Evolutionary conservation across 2,888 invertebrate genomes (phyloP).

Genomic region (Zhengitettix transpicula): DNA sequence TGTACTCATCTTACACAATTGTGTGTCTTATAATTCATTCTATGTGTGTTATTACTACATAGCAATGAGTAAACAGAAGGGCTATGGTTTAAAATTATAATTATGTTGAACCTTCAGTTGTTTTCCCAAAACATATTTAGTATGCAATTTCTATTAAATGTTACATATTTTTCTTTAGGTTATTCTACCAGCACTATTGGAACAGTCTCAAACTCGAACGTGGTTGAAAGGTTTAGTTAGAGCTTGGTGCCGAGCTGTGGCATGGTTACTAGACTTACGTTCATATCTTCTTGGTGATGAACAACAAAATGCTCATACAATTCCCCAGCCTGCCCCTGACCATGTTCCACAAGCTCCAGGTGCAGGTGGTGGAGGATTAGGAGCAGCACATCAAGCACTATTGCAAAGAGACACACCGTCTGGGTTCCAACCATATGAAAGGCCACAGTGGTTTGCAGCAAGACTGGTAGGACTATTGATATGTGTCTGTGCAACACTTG

Average conservation of each 20-base stretch:
- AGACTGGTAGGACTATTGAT: conserved; percentile 47
- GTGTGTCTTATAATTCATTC: too few relatives aligned
- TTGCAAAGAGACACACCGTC: conserved; percentile 66
- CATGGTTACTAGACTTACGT: conserved; percentile 70
- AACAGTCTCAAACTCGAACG: conserved; percentile 87
- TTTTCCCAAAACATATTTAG: too few relatives aligned
- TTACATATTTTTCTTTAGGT: conserved; percentile 33
- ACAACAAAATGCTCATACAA: conserved; percentile 3
- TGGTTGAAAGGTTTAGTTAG: conserved; percentile 85
- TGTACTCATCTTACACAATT: too few relatives aligned
- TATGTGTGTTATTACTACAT: too few relatives aligned
- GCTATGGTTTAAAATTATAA: too few relatives aligned
- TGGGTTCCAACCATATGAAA: conserved; percentile 79
- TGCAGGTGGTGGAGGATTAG: conserved; percentile 31
- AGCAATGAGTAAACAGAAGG: too few relatives aligned
- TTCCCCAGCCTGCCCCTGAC: conserved; percentile 1
- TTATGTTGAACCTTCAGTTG: too few relatives aligned
- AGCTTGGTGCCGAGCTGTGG: conserved; percentile 70
- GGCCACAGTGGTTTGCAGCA: conserved; percentile 65
- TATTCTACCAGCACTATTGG: conserved; percentile 85
- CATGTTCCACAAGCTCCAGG: background rate
- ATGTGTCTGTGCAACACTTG: conserved; percentile 68
- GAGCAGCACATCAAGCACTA: conserved; percentile 78
- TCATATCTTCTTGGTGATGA: conserved; percentile 76
- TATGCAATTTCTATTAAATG: too few relatives aligned